A percentile compares a stretch with the other conserved stretches of the same genome.
Conservation (phyloP, 2,888 invertebrate species). For the Sphinx pinastri region DNA sequence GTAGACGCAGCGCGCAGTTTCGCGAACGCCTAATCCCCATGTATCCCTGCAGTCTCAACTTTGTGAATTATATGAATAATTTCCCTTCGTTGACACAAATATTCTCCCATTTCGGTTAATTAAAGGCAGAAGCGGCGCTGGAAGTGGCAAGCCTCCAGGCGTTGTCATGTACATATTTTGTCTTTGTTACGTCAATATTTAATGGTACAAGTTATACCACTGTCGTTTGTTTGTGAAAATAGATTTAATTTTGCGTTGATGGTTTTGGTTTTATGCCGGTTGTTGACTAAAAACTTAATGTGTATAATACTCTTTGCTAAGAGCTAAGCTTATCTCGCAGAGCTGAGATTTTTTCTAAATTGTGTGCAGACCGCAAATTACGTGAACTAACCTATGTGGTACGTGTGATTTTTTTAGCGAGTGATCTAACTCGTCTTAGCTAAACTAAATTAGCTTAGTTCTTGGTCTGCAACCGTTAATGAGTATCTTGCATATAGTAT, state of each 20-base stretch:
- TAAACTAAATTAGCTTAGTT: too few species aligned
- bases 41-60: slow-evolving; percentile 4
- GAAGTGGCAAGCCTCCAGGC: slow-evolving; percentile 2
- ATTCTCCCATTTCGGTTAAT: slow-evolving; percentile 15
- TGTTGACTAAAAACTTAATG: background rate
- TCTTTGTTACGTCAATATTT: slow-evolving; percentile 10
- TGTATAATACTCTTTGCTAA: background rate
- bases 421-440: too few species aligned
- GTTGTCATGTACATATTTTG: slow-evolving; percentile 2
- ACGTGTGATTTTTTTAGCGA: background rate
- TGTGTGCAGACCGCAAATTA: background rate
- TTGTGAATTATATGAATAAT: slow-evolving; percentile 22
- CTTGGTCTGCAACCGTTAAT: too few species aligned
- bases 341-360: background rate
- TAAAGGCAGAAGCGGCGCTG: slow-evolving; percentile 6
- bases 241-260: slow-evolving; percentile 1
- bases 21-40: background rate
- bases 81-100: slow-evolving; percentile 12
- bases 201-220: background rate
- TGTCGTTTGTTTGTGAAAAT: background rate
- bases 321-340: background rate
- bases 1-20: background rate
- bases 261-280: background rate
- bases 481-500: too few species aligned
- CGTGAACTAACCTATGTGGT: background rate